Conservation (phyloP, 1,140 invertebrate genomes). For the Magallana gigas region DNA sequence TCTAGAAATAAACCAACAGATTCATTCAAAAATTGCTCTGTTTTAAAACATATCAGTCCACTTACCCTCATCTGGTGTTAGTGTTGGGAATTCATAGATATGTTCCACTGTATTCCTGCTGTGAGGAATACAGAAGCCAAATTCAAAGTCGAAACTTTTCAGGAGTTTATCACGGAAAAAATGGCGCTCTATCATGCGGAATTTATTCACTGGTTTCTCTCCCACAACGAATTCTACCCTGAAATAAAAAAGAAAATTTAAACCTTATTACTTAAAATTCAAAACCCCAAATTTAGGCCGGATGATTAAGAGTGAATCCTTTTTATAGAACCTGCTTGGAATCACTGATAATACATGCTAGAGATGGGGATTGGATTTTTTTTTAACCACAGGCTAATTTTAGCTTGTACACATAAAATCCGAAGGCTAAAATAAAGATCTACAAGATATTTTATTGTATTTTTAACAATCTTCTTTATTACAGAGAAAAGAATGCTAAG, state of each 20-base stretch:
- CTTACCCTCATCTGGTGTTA: constrained; percentile 92
- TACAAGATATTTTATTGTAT: no score
- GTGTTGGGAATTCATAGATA: constrained; percentile 98
- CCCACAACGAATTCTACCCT: constrained; percentile 98
- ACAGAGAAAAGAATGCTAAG: no score
- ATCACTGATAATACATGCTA: no score
- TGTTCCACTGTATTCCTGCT: constrained; percentile 99
- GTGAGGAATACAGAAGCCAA: constrained; percentile 99
- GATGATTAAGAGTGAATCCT: no score
- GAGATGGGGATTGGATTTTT: no score
- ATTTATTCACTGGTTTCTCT: constrained; percentile 93
- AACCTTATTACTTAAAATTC: no score
- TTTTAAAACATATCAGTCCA: neutral
- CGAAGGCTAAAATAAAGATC: no score
- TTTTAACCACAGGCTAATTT: no score
- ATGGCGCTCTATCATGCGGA: constrained; percentile 99
- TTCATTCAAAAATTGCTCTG: neutral
- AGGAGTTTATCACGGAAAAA: constrained; percentile 96
- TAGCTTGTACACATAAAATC: no score
- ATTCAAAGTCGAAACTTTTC: constrained; percentile 99
- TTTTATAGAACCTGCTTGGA: no score
- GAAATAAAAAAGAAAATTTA: constrained; percentile 59
- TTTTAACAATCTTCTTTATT: no score
- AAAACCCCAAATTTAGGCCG: no score
- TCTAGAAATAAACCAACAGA: neutral